Conservation (phyloP, 2,113 vertebrate genomes). For the Dipodomys merriami region DNA sequence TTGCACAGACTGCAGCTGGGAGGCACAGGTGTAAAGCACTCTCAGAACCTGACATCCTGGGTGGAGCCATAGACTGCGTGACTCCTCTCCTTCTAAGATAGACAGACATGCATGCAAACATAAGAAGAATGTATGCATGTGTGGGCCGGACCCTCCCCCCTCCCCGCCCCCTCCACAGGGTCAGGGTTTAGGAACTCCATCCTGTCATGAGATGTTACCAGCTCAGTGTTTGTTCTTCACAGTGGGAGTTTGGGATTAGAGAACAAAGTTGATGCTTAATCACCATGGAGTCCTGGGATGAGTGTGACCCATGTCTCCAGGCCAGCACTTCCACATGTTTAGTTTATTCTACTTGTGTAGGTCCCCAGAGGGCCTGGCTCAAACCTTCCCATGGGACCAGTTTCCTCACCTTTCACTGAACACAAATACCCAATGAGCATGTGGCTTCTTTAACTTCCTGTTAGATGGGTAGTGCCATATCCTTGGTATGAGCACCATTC, state of each 20-base stretch:
- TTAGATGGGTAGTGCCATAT: not conserved
- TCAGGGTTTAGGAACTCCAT: not conserved
- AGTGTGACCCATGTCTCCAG: not conserved
- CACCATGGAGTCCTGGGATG: not conserved
- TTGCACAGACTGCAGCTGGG: not conserved
- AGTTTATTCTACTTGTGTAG: not conserved
- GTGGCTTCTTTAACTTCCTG: not conserved
- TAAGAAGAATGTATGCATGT: fast-evolving
- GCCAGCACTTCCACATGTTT: not conserved
- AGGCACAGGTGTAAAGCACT: not conserved
- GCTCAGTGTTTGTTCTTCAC: not conserved
- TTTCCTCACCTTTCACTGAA: not conserved
- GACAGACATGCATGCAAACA: not conserved
- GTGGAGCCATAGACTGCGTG: not conserved
- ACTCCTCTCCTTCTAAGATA: not conserved
- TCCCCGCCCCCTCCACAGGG: not conserved
- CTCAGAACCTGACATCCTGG: not conserved
- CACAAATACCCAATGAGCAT: not conserved
- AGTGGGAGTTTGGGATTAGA: not conserved
- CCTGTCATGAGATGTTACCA: not conserved
- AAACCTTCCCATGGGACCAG: not conserved
- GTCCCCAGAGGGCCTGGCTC: not conserved
- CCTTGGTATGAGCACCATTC: not conserved
- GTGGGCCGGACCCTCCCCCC: too few relatives aligned
- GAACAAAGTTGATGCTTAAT: not conserved